These are phyloP conservation scores for Mustela nigripes DNA, from an alignment of 2,113 vertebrate species.

Conservation along the genomic window DNA sequence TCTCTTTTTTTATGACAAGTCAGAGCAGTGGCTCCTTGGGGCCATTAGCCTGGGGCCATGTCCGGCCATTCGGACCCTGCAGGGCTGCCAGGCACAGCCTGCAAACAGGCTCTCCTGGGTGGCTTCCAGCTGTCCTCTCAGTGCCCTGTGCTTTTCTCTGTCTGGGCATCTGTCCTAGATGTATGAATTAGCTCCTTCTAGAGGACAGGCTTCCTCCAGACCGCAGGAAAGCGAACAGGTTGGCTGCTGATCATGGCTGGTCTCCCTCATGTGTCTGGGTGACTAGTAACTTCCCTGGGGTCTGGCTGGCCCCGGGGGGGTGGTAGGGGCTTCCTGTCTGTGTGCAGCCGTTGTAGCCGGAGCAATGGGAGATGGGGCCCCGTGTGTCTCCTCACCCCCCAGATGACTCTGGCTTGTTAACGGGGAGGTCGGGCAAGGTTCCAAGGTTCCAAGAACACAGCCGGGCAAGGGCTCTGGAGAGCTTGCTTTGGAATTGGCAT, in stretches of 20 bases:
- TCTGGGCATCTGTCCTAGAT: not conserved
- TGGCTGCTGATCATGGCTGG: not conserved
- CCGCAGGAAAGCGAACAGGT: too few species aligned
- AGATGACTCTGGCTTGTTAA: not conserved
- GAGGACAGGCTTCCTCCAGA: not conserved
- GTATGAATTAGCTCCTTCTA: not conserved
- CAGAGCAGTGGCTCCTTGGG: not conserved
- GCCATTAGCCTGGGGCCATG: not conserved
- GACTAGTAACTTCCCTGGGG: not conserved
- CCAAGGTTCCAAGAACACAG: not conserved
- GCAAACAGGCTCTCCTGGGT: not conserved
- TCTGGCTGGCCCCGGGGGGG: not conserved
- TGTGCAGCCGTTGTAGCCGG: not conserved
- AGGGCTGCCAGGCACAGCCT: not conserved
- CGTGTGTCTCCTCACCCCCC: not conserved
- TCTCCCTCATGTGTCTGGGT: not conserved
- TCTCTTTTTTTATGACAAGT: not conserved
- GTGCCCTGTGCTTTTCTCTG: not conserved
- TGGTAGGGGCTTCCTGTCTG: not conserved
- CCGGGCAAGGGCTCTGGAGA: not conserved
- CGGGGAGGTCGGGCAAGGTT: fast-evolving
- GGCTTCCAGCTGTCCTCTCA: not conserved
- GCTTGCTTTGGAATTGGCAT: not conserved
- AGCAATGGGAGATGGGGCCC: too few species aligned
- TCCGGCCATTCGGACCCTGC: not conserved